Evolutionary conservation across 1,140 invertebrate species (phyloP).

Genomic region (Nasonia longicornis): DNA sequence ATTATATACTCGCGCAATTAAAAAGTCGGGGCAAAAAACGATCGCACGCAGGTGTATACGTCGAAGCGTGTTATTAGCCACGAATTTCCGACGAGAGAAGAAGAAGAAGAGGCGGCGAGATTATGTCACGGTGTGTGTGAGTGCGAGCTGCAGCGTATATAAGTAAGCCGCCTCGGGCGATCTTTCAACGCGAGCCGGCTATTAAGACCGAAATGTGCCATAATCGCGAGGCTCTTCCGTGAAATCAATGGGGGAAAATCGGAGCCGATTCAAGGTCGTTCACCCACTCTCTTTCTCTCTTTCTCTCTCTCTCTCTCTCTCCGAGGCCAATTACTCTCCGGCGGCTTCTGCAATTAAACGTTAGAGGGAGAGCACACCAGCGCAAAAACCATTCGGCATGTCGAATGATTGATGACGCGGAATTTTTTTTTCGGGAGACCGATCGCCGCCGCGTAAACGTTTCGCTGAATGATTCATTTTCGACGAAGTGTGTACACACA

Average conservation of each 20-base stretch:
- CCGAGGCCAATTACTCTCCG: slow-evolving; percentile 21
- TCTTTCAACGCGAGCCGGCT: not conserved
- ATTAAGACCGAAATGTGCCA: slow-evolving; percentile 9
- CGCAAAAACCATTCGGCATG: slow-evolving; percentile 24
- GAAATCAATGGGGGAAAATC: slow-evolving; percentile 35
- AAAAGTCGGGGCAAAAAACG: not conserved
- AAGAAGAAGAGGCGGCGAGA: not conserved
- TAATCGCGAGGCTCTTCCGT: slow-evolving; percentile 13
- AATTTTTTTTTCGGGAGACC: slow-evolving; percentile 28
- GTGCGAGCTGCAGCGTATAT: not conserved
- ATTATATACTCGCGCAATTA: no score
- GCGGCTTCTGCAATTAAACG: slow-evolving; percentile 37
- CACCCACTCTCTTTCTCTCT: not conserved
- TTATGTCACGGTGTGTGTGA: not conserved
- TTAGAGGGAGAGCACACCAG: not conserved
- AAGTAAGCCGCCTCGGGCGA: not conserved
- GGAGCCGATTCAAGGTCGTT: slow-evolving; percentile 31
- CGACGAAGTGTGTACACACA: slow-evolving; percentile 1
- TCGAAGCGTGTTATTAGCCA: not conserved
- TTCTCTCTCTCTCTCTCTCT: no score
- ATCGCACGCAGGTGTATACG: not conserved
- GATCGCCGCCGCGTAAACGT: slow-evolving; percentile 7
- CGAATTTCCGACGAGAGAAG: not conserved
- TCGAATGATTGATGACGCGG: slow-evolving; percentile 31
- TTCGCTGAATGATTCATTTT: slow-evolving; percentile 37